phyloP scores from a whole-genome alignment of 2,888 invertebrate species.

The Drepana falcataria region DNA sequence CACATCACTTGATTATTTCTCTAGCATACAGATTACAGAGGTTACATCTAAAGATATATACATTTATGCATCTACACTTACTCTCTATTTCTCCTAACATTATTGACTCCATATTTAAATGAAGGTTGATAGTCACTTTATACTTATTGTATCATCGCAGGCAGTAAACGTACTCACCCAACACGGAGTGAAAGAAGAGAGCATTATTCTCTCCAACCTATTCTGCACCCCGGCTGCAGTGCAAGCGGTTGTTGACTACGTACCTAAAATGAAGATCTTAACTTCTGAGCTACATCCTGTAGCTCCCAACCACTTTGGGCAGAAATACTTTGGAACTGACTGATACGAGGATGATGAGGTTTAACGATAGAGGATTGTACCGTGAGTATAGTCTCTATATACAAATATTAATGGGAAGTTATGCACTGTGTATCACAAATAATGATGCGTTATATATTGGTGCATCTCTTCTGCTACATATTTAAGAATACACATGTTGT shows the following conservation, averaged over 20 bases:
- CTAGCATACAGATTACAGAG: no score
- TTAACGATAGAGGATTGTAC: not conserved
- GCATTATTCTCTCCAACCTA: slow-evolving; percentile 97
- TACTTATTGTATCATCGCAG: slow-evolving; percentile 61
- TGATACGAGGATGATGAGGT: slow-evolving; percentile 59
- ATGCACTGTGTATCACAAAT: no score
- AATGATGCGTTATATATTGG: no score
- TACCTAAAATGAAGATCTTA: slow-evolving; percentile 95
- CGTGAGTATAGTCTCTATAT: not conserved
- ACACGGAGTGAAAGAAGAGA: slow-evolving; percentile 94
- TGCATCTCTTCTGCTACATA: no score
- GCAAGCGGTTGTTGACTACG: slow-evolving; percentile 88
- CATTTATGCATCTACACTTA: no score
- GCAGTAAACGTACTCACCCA: slow-evolving; percentile 96
- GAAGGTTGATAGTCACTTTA: no score
- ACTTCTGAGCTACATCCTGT: slow-evolving; percentile 97
- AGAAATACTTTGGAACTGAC: slow-evolving; percentile 99
- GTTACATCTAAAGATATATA: no score
- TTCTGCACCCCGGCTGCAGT: slow-evolving; percentile 97
- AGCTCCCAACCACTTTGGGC: slow-evolving; percentile 98
- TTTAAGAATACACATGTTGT: no score
- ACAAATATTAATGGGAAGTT: no score
- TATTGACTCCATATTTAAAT: no score
- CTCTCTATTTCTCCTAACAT: no score
- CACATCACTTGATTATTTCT: no score